Evolutionary conservation across 2,888 invertebrate species (phyloP), one percentile per base, ranked within the genome.

Genomic region (Perithous albicinctus): DNA sequence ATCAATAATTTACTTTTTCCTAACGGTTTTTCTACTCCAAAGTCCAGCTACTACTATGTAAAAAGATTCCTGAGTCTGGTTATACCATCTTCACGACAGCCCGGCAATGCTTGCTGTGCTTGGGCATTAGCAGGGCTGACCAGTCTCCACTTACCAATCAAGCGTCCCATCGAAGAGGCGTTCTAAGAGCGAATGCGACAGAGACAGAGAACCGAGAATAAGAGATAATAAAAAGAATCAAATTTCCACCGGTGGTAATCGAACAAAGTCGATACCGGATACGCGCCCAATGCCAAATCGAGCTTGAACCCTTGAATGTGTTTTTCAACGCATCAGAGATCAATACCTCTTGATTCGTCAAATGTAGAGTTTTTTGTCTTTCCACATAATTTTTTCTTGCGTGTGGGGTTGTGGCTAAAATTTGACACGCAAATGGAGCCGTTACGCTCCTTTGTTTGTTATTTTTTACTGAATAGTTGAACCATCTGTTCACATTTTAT

Each of bases 141-240:
- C 79, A 59, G 69, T 84, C 70, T 84, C 84, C 20, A 54, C 66
- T 84, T 84, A 82, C 84, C 84, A 84, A 84, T 84, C 82, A 84
- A 72, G 29, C 48, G 2, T 12, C 26, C 8, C 8, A 8, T 15
- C 59, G 59, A 1, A 32, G 10, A 12, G 56, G 15, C 56, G n/a
- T 29, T 29, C 8, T 18, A 43, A 32, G 51, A 72, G 20, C 12
- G 20, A 12, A n/a, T n/a, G 7, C 18, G 43, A 12, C 43, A 26
- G 15, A 12, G 32, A 56, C 41, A 41, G 35, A 38, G 48, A 15
- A 18, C 18, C 46, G 73, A 72, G 46, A 43, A 38, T 18, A 15
- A 26, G 18, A 63, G 72, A 29, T 74, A 63, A 79, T 79, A 74
- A 54, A 26, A 41, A 73, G 78, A 63, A 10, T 81, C 81, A 5